Percentiles rank a stretch among this genome's conserved stretches.
These are phyloP conservation scores for Aleiodes testaceus DNA, from an alignment of 2,888 invertebrate genomes.

Conservation along the genomic window DNA sequence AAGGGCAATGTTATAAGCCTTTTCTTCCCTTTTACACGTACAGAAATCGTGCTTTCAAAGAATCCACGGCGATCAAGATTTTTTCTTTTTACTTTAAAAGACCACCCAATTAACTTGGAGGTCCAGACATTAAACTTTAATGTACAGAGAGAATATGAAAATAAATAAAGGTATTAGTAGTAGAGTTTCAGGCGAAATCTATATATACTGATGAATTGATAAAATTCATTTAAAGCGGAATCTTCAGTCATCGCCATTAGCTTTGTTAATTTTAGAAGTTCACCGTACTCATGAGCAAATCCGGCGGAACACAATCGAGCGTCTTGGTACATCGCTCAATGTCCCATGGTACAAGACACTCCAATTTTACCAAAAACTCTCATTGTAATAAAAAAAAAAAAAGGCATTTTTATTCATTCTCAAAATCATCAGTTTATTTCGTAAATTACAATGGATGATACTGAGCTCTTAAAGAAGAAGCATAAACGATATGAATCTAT, in stretches of 20 bases:
- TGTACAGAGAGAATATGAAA: too few species aligned
- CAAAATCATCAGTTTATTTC: background rate
- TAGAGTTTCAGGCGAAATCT: background rate
- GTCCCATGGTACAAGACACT: conserved; percentile 69
- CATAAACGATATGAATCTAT: conserved; percentile 65
- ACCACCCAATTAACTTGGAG: conserved; percentile 45
- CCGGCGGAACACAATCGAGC: conserved; percentile 69
- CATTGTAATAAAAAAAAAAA: background rate
- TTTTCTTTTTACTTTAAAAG: conserved; percentile 14
- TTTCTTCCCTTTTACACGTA: conserved; percentile 13
- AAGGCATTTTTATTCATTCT: background rate
- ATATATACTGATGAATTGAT: conserved; percentile 1
- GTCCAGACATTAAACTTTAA: conserved; percentile 46
- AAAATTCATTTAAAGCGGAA: conserved; percentile 13
- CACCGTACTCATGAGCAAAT: conserved; percentile 54
- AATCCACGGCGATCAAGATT: conserved; percentile 35
- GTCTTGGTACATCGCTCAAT: conserved; percentile 71
- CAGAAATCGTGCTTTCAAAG: conserved; percentile 22
- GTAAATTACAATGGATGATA: conserved; percentile 5
- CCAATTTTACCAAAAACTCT: conserved; percentile 11
- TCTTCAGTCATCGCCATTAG: conserved; percentile 15
- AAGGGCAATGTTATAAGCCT: conserved; percentile 44
- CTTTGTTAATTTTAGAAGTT: conserved; percentile 59
- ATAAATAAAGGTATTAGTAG: conserved; percentile 2
- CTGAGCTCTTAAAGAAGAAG: background rate